Evolutionary conservation across 2,797 vertebrate genomes (phyloP).

Genomic region (Anableps anableps): DNA sequence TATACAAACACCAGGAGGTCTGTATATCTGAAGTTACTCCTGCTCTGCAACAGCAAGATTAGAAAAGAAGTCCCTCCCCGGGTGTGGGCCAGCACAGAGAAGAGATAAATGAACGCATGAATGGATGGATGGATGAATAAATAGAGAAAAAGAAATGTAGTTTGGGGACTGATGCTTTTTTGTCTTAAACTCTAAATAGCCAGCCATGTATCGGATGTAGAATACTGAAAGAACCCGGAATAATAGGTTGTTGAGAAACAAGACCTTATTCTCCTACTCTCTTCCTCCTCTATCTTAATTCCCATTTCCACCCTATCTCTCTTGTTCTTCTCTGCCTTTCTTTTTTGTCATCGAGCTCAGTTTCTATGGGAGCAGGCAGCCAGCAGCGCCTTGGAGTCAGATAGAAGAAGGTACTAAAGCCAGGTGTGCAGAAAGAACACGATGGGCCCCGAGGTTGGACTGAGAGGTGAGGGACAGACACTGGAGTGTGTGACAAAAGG

Average conservation of each 20-base stretch:
- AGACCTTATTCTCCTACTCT: slow-evolving; percentile 38
- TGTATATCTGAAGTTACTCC: slow-evolving; percentile 62
- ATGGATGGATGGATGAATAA: slow-evolving; percentile 12
- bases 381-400: slow-evolving; percentile 64
- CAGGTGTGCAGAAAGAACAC: slow-evolving; percentile 65
- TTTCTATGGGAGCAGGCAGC: slow-evolving; percentile 67
- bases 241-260: slow-evolving; percentile 55
- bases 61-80: slow-evolving; percentile 36
- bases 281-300: slow-evolving; percentile 28
- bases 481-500: slow-evolving; percentile 79
- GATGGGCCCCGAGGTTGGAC: slow-evolving; percentile 69
- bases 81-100: slow-evolving; percentile 13
- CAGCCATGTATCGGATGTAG: slow-evolving; percentile 10
- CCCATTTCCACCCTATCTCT: slow-evolving; percentile 18
- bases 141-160: slow-evolving; percentile 43
- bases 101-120: not conserved
- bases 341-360: slow-evolving; percentile 62
- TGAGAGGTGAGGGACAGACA: slow-evolving; percentile 75
- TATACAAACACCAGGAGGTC: slow-evolving; percentile 39
- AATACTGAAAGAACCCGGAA: slow-evolving; percentile 42
- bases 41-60: slow-evolving; percentile 69
- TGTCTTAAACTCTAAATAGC: slow-evolving; percentile 38
- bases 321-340: slow-evolving; percentile 31
- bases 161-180: slow-evolving; percentile 37
- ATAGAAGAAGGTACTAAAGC: slow-evolving; percentile 55